Conservation (phyloP, 1,140 invertebrate genomes). For the Aphelenchoides fujianensis region DNA sequence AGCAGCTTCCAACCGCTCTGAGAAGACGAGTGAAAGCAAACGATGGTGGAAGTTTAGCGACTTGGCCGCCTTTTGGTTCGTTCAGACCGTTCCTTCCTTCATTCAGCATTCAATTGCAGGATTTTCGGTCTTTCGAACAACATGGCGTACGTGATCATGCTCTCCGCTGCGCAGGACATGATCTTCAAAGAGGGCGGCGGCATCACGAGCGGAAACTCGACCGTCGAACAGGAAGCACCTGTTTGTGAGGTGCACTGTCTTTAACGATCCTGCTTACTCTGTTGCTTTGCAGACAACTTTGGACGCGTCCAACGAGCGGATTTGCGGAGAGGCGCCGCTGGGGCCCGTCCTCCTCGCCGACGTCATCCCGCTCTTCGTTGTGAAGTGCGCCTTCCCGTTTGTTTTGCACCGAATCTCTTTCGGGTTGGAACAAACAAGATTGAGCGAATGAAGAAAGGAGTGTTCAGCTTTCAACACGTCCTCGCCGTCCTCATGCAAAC, state of each 20-base stretch:
- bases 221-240: slow-evolving; percentile 4
- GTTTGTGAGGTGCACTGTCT: neutral
- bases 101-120: too few species aligned
- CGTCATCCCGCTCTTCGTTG: neutral
- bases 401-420: neutral
- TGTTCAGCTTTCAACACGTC: slow-evolving; percentile 38
- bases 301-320: too few species aligned
- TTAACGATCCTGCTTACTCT: too few species aligned
- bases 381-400: slow-evolving; percentile 5
- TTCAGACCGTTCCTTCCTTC: too few species aligned
- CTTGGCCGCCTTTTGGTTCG: neutral
- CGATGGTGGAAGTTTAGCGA: neutral
- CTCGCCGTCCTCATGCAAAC: slow-evolving; percentile 41
- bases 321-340: too few species aligned
- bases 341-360: neutral
- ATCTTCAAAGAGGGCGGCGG: neutral
- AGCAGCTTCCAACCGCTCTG: too few species aligned
- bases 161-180: neutral
- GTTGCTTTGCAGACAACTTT: too few species aligned
- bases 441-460: neutral
- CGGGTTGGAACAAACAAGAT: neutral
- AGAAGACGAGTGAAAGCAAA: too few species aligned
- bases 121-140: neutral
- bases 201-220: neutral
- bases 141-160: neutral